These are phyloP conservation scores for Varanus komodoensis DNA, from an alignment of 2,113 vertebrate genomes.

Conservation along the genomic window DNA sequence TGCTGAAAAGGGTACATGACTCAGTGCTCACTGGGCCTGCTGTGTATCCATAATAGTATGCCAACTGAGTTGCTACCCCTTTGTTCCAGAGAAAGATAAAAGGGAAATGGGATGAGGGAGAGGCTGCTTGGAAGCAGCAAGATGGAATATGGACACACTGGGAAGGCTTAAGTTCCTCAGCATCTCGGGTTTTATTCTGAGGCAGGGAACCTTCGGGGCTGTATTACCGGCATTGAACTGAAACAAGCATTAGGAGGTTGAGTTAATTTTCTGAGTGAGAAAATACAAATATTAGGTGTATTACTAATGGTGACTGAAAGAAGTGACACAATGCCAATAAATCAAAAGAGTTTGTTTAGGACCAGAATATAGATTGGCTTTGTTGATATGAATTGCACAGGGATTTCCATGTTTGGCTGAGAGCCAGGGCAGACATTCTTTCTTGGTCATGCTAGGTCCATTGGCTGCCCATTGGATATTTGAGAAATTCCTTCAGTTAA, in stretches of 20 bases:
- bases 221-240: background rate
- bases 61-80: too few relatives aligned
- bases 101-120: background rate
- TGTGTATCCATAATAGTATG: too few relatives aligned
- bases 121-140: background rate
- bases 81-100: background rate
- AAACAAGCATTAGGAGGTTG: too few relatives aligned
- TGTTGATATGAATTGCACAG: background rate
- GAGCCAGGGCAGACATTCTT: background rate
- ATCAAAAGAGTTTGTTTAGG: background rate
- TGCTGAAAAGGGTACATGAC: too few relatives aligned
- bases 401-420: background rate
- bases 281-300: background rate
- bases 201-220: background rate
- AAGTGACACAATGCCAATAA: background rate
- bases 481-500: too few relatives aligned
- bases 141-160: background rate
- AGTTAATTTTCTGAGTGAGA: too few relatives aligned
- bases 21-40: too few relatives aligned
- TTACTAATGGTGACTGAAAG: background rate
- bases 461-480: background rate
- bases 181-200: background rate
- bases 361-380: background rate
- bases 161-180: background rate
- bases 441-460: too few relatives aligned